phyloP scores from a whole-genome alignment of 2,888 invertebrate genomes.

The Pristionchus japonicus region DNA sequence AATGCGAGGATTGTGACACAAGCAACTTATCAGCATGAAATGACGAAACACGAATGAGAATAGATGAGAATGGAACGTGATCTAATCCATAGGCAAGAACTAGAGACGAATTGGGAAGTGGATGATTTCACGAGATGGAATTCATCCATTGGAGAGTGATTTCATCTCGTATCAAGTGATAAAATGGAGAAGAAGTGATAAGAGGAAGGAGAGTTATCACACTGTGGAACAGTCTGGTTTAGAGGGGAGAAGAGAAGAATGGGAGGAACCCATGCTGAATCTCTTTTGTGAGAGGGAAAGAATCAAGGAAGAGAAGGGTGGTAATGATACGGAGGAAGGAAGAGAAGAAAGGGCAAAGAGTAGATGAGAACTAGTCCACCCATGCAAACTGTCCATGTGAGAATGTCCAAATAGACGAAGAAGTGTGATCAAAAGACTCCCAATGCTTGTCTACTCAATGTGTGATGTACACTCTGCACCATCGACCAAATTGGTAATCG shows the following conservation, averaged over 20 bases:
- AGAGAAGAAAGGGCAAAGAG: not conserved
- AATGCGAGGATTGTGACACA: not conserved
- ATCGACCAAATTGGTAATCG: not conserved
- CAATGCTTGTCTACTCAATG: no score
- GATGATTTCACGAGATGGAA: not conserved
- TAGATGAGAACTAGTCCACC: not conserved
- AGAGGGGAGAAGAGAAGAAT: not conserved
- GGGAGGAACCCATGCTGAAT: not conserved
- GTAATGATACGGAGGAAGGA: no score
- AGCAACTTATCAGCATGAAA: not conserved
- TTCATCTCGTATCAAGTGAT: conserved; percentile 27
- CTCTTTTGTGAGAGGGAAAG: not conserved
- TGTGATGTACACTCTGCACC: not conserved
- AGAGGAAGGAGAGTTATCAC: conserved; percentile 4
- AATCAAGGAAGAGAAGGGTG: not conserved
- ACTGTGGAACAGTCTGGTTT: not conserved
- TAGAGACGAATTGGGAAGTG: not conserved
- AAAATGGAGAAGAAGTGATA: conserved; percentile 1
- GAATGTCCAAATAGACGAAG: conserved; percentile 29
- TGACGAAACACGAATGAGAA: not conserved
- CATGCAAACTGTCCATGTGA: not conserved
- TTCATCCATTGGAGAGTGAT: not conserved
- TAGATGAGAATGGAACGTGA: not conserved
- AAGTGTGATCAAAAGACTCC: not conserved
- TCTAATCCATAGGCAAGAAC: not conserved